Percentiles rank a stretch among this genome's conserved stretches.
Evolutionary conservation across 2,113 vertebrate species (phyloP).

Genomic region (Zapus hudsonius): DNA sequence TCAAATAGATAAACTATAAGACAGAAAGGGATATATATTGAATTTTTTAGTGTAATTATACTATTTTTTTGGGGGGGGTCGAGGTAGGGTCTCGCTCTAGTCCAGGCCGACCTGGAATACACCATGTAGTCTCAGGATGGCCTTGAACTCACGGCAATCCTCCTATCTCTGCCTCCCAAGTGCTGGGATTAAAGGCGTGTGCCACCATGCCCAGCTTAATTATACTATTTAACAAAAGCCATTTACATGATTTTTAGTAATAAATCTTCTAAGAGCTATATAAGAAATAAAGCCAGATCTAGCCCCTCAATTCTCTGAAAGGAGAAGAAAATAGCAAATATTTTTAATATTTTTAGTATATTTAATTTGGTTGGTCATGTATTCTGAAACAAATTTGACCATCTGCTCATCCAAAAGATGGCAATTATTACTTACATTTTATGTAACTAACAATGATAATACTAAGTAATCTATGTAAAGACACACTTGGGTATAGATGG

Average conservation of each 20-base stretch:
- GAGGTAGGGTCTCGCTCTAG: too few species aligned
- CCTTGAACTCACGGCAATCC: too few species aligned
- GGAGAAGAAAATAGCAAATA: background rate
- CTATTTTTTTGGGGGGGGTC: too few species aligned
- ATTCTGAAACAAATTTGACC: background rate
- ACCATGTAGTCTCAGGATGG: too few species aligned
- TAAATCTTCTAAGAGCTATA: slow-evolving; percentile 20
- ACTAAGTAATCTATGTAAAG: background rate
- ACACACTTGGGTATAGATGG: background rate
- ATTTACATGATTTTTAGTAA: slow-evolving; percentile 32
- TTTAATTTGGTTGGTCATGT: background rate
- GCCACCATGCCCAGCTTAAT: too few species aligned
- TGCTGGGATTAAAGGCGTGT: too few species aligned
- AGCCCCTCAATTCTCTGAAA: slow-evolving; percentile 16
- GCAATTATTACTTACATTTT: background rate
- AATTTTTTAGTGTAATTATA: slow-evolving; percentile 1
- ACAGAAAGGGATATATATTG: background rate
- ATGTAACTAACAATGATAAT: slow-evolving; percentile 14
- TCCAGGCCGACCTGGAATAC: too few species aligned
- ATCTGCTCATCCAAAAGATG: background rate
- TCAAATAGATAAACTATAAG: slow-evolving; percentile 34
- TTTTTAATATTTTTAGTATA: too few species aligned
- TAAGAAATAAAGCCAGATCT: slow-evolving; percentile 1
- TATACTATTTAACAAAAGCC: slow-evolving; percentile 20
- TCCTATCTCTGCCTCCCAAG: too few species aligned